Evolutionary conservation across 2,888 invertebrate species (phyloP), one percentile per base, ranked within the genome.

Genomic region (Diabrotica balteata): DNA sequence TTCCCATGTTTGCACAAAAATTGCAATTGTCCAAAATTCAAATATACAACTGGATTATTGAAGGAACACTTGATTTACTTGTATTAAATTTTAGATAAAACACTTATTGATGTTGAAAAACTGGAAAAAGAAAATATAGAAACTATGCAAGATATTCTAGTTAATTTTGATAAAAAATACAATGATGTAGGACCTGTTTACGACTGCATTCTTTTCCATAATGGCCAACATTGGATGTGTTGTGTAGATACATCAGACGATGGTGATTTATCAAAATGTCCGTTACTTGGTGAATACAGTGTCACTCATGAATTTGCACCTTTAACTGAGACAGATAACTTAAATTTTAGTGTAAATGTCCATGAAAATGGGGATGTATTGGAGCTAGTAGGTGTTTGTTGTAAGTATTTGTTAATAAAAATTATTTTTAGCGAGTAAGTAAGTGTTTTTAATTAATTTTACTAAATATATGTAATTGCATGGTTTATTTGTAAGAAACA

Each of bases 331-430:
- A 85, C 90, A 71, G 96, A 96, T 80, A 91, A 92, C 81, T 87
- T 96, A 80, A 95, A 94, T n/a, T 87, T 95, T 81, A 93, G 93
- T 74, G 90, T 97, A 66, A 97, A 98, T 82, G 93, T 99, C 53
- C 92, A 96, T 79, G 93, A 96, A 76, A 90, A 93, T 11, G 98
- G 98, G 43, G 91, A 97, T 80, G 87, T 93, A 0, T 85, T 98
- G 64, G 98, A 99, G 86, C 90, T 99, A 59, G 97, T 96, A 63
- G 94, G 95, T 75, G 92, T 96, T 88, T 94, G 95, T 83, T 96
- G 97, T 97, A 86, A 90, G 93, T 90, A 51, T 50, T 11, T 66
- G 22, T 49, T 60, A 45, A 42, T 8, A 32, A 4, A 17, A 32
- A 32, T 32, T 32, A 4, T 5, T 32, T 32, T 32, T 32, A 32